Base-by-base conservation (phyloP, 2,888 invertebrate genomes). In the Rhagophthalmus giganteus region DNA sequence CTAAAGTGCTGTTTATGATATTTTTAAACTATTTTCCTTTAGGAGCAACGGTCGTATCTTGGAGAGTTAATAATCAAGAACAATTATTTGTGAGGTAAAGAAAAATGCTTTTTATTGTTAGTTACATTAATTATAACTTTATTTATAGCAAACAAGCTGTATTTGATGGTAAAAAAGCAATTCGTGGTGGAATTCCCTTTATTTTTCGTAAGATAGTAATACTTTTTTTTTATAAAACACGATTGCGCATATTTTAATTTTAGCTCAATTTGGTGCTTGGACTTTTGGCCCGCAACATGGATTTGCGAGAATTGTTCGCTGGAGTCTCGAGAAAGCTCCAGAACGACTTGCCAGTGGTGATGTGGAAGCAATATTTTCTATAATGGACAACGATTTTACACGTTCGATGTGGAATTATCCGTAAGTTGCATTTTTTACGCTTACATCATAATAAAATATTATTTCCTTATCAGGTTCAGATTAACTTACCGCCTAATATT, bases 251-350 rank as follows among this genome's bases (percentile, higher is more conserved):
- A 13, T 14, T 30, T 31, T 24, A 9, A 27, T 50, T 76, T 7
- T 78, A 95, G 95, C 96, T 65, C 93, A 94, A 80, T 96, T 95
- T 77, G 96, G 95, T 46, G 86, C 90, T 62, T 96, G 95, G 95
- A 85, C 88, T 56, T 90, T 88, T 77, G 95, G 96, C 2, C 95
- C 96, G 2, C 94, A 94, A 70, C 96, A 96, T 78, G 96, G 97
- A 45, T 97, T 97, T 81, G 95, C 94, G 41, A 83, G 95, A 69
- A 89, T 94, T 70, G 86, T 90, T 50, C 85, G 90, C 68, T 97
- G 96, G 96, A 87, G 87, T 65, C 80, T 94, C 62, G 93, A 93
- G 76, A 88, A 91, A 72, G 84, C 88, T 64, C 94, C 94, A 3
- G 92, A 91, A 75, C 81, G 92, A 61, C 78, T 93, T 65, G 88